Base-by-base conservation (phyloP, 2,797 vertebrate species). In the Semotilus atromaculatus region DNA sequence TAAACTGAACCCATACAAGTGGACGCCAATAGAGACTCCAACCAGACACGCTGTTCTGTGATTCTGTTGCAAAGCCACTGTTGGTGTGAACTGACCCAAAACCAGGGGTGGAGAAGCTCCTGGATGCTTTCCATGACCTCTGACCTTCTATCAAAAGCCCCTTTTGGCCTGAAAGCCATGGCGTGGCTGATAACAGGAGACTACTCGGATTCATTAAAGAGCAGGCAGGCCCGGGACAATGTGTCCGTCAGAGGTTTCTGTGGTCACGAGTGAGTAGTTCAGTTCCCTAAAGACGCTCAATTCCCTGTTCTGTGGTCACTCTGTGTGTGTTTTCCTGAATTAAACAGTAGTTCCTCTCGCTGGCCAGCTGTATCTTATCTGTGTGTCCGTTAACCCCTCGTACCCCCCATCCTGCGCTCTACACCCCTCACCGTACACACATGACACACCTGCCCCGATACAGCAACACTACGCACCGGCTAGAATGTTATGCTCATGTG, bases 141-240 rank as follows among this genome's bases (percentile, higher is more conserved):
- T 82, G 87, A 85, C 82, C 75, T 86, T 45, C 66, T 86, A 76
- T 82, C 68, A 82, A 75, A 86, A 80, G 79, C 70, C 58, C 13
- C 23, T 21, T 58, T 74, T 58, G n/a, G 23, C 53, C 71, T n/a
- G 51, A 80, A 58, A 80, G 68, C 21, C 21, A 26, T 76, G 74
- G 34, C 29, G 55, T 14, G 40, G 68, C 60, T 80, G 87, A 88
- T 86, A 82, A 84, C 51, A 38, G 29, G 60, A 82, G 40, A 29
- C 23, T 18, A 23, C 48, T 60, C 60, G 1, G 26, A 74, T 66
- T 74, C 71, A 53, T 80, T 83, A 74, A 66, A 72, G 74, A 68
- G 23, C 4, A 1, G 26, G 60, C 60, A 19, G 26, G 19, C 45
- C 14, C 11, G 29, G 68, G 55, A 86, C 75, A 86, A 66, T 86